Evolutionary conservation across 1,140 invertebrate genomes (phyloP).

Genomic region (Drosophila sp.): DNA sequence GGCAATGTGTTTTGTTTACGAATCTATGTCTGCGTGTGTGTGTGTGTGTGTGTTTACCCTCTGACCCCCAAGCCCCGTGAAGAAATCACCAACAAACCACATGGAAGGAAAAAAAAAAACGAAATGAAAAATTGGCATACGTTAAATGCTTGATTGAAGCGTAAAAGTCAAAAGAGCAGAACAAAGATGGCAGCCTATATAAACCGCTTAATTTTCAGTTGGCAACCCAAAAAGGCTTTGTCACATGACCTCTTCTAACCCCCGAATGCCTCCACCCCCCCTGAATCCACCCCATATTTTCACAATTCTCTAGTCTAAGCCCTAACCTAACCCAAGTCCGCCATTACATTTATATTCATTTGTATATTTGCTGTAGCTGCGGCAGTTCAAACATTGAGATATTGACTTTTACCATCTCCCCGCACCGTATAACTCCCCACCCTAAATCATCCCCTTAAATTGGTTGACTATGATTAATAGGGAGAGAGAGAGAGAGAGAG

Average conservation of each 20-base stretch:
- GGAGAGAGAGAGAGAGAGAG: background rate
- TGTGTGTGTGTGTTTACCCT: background rate
- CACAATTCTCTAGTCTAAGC: background rate
- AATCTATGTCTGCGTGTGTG: background rate
- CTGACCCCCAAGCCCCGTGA: background rate
- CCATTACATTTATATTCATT: constrained; percentile 22
- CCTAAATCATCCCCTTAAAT: background rate
- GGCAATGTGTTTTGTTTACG: constrained; percentile 22
- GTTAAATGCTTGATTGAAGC: constrained; percentile 24
- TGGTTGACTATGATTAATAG: constrained; percentile 17
- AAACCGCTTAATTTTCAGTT: constrained; percentile 18
- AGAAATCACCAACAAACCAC: no score
- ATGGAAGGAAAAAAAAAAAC: background rate
- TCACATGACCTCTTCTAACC: constrained; percentile 10
- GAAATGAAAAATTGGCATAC: constrained; percentile 26
- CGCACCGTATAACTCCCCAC: background rate
- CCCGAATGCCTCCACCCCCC: background rate
- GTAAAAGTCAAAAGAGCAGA: constrained; percentile 18
- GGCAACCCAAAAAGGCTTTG: constrained; percentile 14
- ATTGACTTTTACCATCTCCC: constrained; percentile 6
- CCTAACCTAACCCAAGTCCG: constrained; percentile 4
- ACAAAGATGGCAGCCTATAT: constrained; percentile 4
- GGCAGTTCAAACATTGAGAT: constrained; percentile 19
- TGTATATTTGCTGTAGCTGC: constrained; percentile 16
- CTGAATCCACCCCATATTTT: background rate